phyloP scores from a whole-genome alignment of 1,140 invertebrate species.

The Leptinotarsa lineolata region DNA sequence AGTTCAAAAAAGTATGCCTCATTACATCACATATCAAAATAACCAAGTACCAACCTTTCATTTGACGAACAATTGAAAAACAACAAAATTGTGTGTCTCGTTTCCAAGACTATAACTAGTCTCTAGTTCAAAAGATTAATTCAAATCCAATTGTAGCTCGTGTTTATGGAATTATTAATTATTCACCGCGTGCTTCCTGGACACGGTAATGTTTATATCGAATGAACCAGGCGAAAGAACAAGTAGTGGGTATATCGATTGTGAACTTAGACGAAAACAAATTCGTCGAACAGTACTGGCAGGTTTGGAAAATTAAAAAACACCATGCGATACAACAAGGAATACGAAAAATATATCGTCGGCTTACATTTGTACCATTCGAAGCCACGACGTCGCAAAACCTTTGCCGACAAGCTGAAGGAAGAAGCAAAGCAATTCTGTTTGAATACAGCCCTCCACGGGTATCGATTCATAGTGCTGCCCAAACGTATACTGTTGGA shows the following conservation, averaged over 20 bases:
- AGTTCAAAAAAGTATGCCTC: no score
- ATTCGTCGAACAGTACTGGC: neutral
- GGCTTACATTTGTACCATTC: neutral
- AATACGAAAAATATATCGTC: neutral
- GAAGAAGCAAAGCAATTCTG: constrained; percentile 52
- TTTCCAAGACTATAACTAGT: no score
- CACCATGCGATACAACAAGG: neutral
- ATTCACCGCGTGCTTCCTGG: neutral
- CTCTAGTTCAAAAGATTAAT: neutral
- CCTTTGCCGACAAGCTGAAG: constrained; percentile 28
- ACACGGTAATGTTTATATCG: neutral
- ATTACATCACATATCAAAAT: no score
- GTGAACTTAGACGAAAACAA: neutral
- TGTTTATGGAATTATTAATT: neutral
- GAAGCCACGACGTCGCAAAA: neutral
- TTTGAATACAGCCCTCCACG: constrained; percentile 56
- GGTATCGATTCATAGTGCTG: constrained; percentile 48
- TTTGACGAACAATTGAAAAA: no score
- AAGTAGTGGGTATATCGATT: neutral
- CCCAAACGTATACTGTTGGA: constrained; percentile 42
- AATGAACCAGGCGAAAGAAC: neutral
- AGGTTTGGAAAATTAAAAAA: neutral
- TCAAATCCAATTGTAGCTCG: neutral
- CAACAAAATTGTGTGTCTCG: no score
- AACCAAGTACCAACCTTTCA: no score